Conservation (phyloP, 2,113 vertebrate genomes). For the Sialia sialis region DNA sequence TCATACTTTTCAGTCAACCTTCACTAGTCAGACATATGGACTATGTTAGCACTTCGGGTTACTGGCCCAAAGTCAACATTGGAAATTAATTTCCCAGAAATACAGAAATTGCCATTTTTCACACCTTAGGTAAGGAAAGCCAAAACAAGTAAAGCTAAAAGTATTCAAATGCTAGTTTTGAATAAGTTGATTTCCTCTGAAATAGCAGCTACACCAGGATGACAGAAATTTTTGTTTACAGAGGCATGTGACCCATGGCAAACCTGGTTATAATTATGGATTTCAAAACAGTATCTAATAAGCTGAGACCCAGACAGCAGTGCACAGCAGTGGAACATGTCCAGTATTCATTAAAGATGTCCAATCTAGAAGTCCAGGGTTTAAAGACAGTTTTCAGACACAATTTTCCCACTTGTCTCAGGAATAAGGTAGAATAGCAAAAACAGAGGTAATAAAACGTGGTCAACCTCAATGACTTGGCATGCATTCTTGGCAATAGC, state of each 20-base stretch:
- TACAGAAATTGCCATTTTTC: constrained; percentile 52
- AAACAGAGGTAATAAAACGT: constrained; percentile 72
- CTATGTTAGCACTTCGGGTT: constrained; percentile 62
- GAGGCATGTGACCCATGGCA: not conserved
- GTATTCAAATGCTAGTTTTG: constrained; percentile 19
- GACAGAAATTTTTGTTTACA: not conserved
- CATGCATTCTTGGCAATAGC: constrained; percentile 31
- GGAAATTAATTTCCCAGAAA: constrained; percentile 69
- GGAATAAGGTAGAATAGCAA: constrained; percentile 64
- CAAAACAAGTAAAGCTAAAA: constrained; percentile 46
- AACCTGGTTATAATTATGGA: constrained; percentile 32
- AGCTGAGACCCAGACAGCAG: constrained; percentile 30
- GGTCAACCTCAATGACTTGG: constrained; percentile 62
- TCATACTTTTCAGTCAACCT: constrained; percentile 43
- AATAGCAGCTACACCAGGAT: not conserved
- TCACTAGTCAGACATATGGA: constrained; percentile 58
- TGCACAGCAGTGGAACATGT: constrained; percentile 27
- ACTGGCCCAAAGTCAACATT: constrained; percentile 50
- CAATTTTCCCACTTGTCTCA: constrained; percentile 64
- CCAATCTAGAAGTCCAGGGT: constrained; percentile 51
- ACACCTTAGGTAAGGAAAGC: constrained; percentile 36
- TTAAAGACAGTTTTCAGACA: constrained; percentile 60
- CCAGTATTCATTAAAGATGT: constrained; percentile 65
- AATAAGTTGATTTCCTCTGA: constrained; percentile 34
- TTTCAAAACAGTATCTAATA: constrained; percentile 51